Percentiles rank a stretch among this genome's conserved stretches.
These are phyloP conservation scores for Thalassaphorura encarpata DNA, from an alignment of 1,140 invertebrate genomes.

Conservation along the genomic window DNA sequence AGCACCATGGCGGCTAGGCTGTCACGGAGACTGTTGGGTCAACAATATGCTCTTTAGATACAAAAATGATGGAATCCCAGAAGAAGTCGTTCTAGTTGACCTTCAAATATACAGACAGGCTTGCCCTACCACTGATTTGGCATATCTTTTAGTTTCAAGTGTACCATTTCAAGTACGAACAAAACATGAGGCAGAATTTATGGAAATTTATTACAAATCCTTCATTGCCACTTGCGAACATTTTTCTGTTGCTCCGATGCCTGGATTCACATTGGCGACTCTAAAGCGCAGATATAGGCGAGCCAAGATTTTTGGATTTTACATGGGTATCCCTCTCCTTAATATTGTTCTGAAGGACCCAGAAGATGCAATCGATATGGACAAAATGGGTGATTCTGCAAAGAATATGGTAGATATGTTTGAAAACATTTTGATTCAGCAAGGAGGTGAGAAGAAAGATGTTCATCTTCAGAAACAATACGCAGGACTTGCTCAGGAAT, in stretches of 20 bases:
- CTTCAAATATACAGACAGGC: constrained; percentile 8
- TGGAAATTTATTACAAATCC: background rate
- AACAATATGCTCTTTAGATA: constrained; percentile 57
- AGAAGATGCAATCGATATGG: background rate
- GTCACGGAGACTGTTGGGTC: constrained; percentile 60
- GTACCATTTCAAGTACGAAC: background rate
- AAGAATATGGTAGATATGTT: background rate
- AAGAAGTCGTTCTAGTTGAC: constrained; percentile 9
- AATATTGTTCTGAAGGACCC: background rate
- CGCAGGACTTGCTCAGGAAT: background rate
- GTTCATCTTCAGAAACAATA: background rate
- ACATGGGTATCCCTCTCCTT: background rate
- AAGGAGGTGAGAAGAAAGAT: background rate
- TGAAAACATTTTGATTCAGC: background rate
- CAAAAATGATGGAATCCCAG: constrained; percentile 29
- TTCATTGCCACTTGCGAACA: background rate
- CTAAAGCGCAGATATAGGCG: background rate
- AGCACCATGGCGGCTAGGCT: background rate
- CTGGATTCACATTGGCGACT: background rate
- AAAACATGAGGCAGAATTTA: background rate
- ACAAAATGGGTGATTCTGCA: background rate
- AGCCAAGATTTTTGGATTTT: background rate
- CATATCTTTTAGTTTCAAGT: background rate
- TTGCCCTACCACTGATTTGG: constrained; percentile 4
- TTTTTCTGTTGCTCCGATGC: background rate